Evolutionary conservation across 2,888 invertebrate genomes (phyloP), one percentile per base, ranked within the genome.

Genomic region (Limnephilus rhombicus): DNA sequence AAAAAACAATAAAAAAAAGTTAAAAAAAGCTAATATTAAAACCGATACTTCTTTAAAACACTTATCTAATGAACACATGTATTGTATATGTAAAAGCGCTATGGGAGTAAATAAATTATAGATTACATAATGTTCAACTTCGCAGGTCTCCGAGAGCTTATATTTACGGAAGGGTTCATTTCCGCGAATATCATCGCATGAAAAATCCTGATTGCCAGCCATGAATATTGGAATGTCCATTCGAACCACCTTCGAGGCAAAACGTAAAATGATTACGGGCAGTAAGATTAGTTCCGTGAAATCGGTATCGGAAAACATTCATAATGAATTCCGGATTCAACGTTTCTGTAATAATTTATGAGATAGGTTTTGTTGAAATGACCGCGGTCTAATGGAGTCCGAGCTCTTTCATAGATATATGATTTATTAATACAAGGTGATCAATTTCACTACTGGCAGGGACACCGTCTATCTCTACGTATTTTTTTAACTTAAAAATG

Each of bases 331-430:
- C 68, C 68, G 68, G 68, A 83, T 83, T 83, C 83, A 37, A 83
- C 83, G 83, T 34, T 37, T n/a, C 34, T 83, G 24, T 83, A 83
- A 37, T 83, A 83, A 83, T 83, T 83, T 83, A 83, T 83, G 83
- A 18, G 13, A 24, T 24, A 83, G 83, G 83, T 83, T 83, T 83
- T 37, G 34, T 24, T 37, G 83, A 83, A 31, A 37, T 83, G 34
- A 34, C 83, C 34, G 37, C 37, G 37, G 83, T 83, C 83, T 31
- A 37, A 37, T 68, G 68, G 68, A 68, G 68, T 37, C 15, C 34
- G 37, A 83, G 37, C 83, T 83, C 24, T 83, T 83, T n/a, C 34
- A 41, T 34, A 24, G 37, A 37, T 37, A 83, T 24, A 83, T 83
- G 34, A 83, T 83, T 83, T 83, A 37, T 24, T 34, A 83, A 24